A percentile compares a stretch with the other conserved stretches of the same genome.
These are phyloP conservation scores for Sclerurus mexicanus DNA, from an alignment of 2,113 vertebrate genomes.

Conservation along the genomic window DNA sequence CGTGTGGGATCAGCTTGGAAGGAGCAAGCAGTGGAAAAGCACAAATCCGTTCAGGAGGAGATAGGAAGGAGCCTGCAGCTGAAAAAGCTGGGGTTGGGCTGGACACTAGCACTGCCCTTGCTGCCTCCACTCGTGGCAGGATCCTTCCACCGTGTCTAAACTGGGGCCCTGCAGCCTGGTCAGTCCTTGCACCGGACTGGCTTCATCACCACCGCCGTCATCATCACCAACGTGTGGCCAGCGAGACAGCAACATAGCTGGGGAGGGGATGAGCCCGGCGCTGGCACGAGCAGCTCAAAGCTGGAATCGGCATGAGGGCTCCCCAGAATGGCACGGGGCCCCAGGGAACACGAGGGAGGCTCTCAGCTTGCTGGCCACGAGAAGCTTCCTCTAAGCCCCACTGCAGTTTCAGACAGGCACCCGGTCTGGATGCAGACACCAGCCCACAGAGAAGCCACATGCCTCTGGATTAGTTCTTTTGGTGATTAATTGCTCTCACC, in stretches of 20 bases:
- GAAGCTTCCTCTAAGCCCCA: neutral
- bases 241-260: rapidly evolving
- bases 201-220: neutral
- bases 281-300: neutral
- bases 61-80: neutral
- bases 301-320: neutral
- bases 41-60: neutral
- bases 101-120: neutral
- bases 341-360: rapidly evolving
- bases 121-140: neutral
- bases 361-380: neutral
- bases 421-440: neutral
- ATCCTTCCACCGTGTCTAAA: neutral
- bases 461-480: neutral
- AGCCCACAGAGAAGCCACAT: rapidly evolving
- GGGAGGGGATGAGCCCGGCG: neutral
- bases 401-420: neutral
- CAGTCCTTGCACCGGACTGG: neutral
- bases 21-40: neutral
- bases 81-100: neutral
- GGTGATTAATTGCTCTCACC: neutral
- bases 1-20: neutral
- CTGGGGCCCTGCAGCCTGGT: rapidly evolving
- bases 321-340: rapidly evolving
- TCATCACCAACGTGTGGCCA: rapidly evolving